Percentiles rank a stretch among this genome's conserved stretches.
Conservation (phyloP, 2,113 vertebrate species). For the Climacteris rufus region DNA sequence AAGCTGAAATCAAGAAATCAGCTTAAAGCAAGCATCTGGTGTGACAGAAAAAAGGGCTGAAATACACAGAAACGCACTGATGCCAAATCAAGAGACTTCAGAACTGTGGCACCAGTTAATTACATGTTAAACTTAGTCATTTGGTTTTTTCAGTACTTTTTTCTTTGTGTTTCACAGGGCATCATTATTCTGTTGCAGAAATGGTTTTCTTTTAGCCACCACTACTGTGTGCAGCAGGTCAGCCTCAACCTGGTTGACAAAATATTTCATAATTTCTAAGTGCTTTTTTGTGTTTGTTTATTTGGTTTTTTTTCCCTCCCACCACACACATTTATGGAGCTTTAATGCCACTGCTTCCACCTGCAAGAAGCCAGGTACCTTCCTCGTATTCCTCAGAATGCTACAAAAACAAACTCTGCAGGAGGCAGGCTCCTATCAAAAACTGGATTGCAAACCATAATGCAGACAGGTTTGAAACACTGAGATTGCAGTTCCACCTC, state of each 20-base stretch:
- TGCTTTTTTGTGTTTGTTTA: accelerated
- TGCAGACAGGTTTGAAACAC: background rate
- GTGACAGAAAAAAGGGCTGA: background rate
- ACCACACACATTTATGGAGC: background rate
- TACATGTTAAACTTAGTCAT: background rate
- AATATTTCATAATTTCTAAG: background rate
- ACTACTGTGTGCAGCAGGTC: background rate
- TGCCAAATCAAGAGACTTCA: background rate
- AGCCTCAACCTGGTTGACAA: background rate
- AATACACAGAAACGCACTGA: background rate
- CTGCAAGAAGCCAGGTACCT: background rate
- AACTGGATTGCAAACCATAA: background rate
- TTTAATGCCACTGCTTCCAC: background rate
- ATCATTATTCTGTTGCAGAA: background rate
- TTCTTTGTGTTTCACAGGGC: background rate
- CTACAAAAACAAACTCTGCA: background rate
- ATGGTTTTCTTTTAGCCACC: background rate
- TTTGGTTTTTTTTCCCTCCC: too few species aligned
- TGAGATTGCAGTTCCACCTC: background rate
- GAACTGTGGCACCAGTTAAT: background rate
- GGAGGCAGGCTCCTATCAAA: background rate
- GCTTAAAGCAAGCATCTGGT: background rate
- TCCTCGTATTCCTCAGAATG: background rate
- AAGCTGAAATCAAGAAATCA: background rate
- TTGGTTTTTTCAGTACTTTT: background rate